Base-by-base conservation (phyloP, 1,140 invertebrate species). In the Chelonus insularis region DNA sequence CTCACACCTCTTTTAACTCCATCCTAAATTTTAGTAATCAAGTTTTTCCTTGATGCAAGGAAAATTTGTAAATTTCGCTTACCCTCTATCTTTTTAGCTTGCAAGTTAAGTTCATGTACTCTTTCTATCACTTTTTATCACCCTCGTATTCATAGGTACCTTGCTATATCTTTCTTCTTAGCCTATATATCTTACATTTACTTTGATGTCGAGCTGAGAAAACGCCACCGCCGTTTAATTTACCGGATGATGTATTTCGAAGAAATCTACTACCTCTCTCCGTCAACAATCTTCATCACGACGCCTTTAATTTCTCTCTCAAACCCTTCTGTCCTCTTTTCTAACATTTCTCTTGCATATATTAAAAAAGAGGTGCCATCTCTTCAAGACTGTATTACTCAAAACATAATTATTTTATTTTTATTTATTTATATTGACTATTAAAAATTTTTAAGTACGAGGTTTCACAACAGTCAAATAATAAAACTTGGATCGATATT, bases 21-120 rank as follows among this genome's bases (percentile, higher is more conserved):
- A 65, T 72, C 72, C 73, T 68, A 73, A 77, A 78, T 76, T 77
- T 78, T 74, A 68, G 74, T 77, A 78, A 78, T 78, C 75, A 76
- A 77, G 74, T 78, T 77, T 78, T 78, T 78, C 66, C 67, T 68
- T 47, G 29, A 25, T 21, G 62, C 50, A 23, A 58, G 60, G 65
- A 59, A 69, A 72, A 73, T 74, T 72, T 72, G 64, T 62, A 64
- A 71, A 72, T 71, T 62, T 63, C 65, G 56, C 57, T 57, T 63
- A 58, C 39, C 63, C 47, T 41, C 51, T 23, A 25, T 39, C 21
- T 32, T 32, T 18, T 16, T 23, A 29, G 36, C 20, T 39, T 58
- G 45, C 9, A 11, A 48, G 21, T 21, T 12, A 23, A 48, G 21
- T 21, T 48, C 18, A 48, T 37, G 21, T 25, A 4, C 21, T 48